Evolutionary conservation across 1,140 invertebrate genomes (phyloP).

Genomic region (Eueides isabella): DNA sequence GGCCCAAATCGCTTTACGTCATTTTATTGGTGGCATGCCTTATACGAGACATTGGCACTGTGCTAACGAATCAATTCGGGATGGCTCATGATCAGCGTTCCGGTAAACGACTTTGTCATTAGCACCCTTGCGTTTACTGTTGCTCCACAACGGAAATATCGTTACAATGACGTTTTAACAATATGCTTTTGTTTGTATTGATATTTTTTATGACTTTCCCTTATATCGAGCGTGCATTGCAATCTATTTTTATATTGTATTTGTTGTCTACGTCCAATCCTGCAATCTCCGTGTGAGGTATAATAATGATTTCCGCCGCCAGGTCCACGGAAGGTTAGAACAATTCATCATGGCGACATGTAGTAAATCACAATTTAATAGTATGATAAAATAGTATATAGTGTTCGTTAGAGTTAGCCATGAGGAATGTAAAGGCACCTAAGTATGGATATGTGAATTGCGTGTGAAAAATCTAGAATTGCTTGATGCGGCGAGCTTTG

Average conservation of each 20-base stretch:
- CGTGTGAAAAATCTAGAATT: slow-evolving; percentile 71
- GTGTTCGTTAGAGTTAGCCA: slow-evolving; percentile 29
- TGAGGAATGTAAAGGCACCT: slow-evolving; percentile 31
- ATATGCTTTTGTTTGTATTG: slow-evolving; percentile 10
- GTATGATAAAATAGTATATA: slow-evolving; percentile 38
- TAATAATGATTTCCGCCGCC: slow-evolving; percentile 38
- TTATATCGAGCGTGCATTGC: not conserved
- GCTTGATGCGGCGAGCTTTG: slow-evolving; percentile 55
- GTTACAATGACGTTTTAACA: slow-evolving; percentile 28
- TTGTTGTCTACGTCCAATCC: not conserved
- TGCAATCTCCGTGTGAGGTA: slow-evolving; percentile 26
- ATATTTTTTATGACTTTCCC: not conserved
- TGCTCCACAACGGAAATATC: slow-evolving; percentile 35
- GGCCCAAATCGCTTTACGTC: slow-evolving; percentile 57
- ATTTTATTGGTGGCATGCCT: slow-evolving; percentile 47
- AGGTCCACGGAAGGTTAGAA: slow-evolving; percentile 20
- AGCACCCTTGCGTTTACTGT: slow-evolving; percentile 44
- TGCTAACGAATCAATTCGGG: slow-evolving; percentile 61
- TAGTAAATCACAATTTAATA: slow-evolving; percentile 49
- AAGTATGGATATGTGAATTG: slow-evolving; percentile 55
- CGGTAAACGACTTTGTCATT: slow-evolving; percentile 41
- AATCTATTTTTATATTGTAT: not conserved
- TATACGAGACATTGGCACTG: slow-evolving; percentile 54
- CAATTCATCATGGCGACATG: slow-evolving; percentile 25
- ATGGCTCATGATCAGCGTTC: slow-evolving; percentile 51